Evolutionary conservation across 2,113 vertebrate species (phyloP).

Genomic region (Semicossyphus pulcher): DNA sequence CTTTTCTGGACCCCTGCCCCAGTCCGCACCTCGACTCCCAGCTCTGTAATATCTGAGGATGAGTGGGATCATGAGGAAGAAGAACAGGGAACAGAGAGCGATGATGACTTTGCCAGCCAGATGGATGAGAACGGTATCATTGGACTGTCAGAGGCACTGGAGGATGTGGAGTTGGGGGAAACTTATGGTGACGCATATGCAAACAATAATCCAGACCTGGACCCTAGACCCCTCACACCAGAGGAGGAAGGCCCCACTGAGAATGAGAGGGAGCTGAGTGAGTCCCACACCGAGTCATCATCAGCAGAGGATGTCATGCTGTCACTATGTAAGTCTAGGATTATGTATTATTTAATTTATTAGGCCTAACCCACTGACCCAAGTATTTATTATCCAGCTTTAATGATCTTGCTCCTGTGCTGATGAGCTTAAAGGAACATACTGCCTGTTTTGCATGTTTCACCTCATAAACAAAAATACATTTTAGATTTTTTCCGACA

Average conservation of each 20-base stretch:
- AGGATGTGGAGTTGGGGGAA: slow-evolving; percentile 25
- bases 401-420: too few relatives aligned
- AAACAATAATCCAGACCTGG: slow-evolving; percentile 19
- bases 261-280: slow-evolving; percentile 43
- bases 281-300: not conserved
- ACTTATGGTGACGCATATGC: slow-evolving; percentile 17
- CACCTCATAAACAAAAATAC: too few relatives aligned
- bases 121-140: slow-evolving; percentile 86
- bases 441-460: too few relatives aligned
- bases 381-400: not conserved
- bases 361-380: not conserved
- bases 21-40: slow-evolving; percentile 43
- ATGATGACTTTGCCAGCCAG: slow-evolving; percentile 68
- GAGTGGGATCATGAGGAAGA: slow-evolving; percentile 57
- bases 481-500: too few relatives aligned
- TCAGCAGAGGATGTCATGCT: slow-evolving; percentile 35
- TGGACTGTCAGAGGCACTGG: slow-evolving; percentile 61
- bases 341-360: not conserved
- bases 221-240: slow-evolving; percentile 26
- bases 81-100: slow-evolving; percentile 24
- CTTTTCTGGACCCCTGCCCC: slow-evolving; percentile 61
- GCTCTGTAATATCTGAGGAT: slow-evolving; percentile 56
- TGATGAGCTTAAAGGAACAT: too few relatives aligned
- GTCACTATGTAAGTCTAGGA: slow-evolving; percentile 59
- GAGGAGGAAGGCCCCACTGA: slow-evolving; percentile 22